These are phyloP conservation scores for Physocephala rufipes DNA, from an alignment of 2,888 invertebrate genomes.

Conservation along the genomic window DNA sequence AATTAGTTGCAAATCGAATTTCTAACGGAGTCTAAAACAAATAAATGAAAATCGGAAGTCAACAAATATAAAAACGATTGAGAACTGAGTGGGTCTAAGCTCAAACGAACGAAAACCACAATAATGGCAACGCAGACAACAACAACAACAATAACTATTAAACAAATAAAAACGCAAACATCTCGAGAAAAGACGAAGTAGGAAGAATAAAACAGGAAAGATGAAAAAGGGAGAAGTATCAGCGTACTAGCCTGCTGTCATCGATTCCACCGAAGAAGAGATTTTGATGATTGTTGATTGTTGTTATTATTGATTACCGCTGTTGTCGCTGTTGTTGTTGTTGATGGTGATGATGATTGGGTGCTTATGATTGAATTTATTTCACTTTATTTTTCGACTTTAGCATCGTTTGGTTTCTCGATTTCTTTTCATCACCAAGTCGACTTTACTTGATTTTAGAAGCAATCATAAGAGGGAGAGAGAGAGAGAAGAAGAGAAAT, in stretches of 20 bases:
- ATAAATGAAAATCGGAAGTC: slow-evolving; percentile 7
- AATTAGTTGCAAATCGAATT: slow-evolving; percentile 27
- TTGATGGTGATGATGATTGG: slow-evolving; percentile 23
- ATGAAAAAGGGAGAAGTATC: background rate
- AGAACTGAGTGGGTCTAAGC: background rate
- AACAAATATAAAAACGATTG: slow-evolving; percentile 19
- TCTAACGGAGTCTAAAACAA: slow-evolving; percentile 16
- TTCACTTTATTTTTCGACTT: background rate
- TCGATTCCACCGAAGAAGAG: background rate
- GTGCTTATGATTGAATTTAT: slow-evolving; percentile 10
- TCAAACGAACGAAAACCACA: background rate
- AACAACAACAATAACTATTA: too few species aligned
- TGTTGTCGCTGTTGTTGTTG: slow-evolving; percentile 2
- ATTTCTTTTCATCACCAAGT: too few species aligned
- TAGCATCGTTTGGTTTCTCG: background rate
- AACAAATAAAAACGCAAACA: background rate
- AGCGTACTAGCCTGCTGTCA: too few species aligned
- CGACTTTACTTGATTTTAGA: background rate
- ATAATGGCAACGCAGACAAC: background rate
- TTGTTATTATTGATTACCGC: too few species aligned
- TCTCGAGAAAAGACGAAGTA: too few species aligned
- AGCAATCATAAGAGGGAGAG: too few species aligned
- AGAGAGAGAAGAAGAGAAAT: too few species aligned
- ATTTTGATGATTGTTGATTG: too few species aligned
- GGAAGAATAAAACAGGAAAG: too few species aligned